phyloP scores from a whole-genome alignment of 2,888 invertebrate species.

The Lasius platythorax region DNA sequence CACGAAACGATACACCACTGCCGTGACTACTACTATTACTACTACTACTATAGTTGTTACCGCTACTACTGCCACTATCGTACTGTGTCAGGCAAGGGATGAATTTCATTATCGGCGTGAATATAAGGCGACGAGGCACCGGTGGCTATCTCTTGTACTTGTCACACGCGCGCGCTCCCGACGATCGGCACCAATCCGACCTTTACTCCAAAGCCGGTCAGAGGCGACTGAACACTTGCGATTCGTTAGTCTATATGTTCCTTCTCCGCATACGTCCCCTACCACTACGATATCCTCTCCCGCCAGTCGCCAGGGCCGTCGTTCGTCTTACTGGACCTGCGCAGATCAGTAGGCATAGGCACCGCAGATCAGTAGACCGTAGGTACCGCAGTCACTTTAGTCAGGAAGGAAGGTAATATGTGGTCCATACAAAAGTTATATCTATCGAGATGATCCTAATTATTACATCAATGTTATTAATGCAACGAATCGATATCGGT shows the following conservation, averaged over 20 bases:
- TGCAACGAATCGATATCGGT: background rate
- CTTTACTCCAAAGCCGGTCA: background rate
- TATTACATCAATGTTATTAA: background rate
- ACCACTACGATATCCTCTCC: background rate
- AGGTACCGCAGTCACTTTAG: background rate
- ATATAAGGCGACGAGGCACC: conserved; percentile 26
- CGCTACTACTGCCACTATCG: conserved; percentile 55
- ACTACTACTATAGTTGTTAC: background rate
- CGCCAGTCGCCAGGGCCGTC: background rate
- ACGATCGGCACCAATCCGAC: background rate
- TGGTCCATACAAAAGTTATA: no score
- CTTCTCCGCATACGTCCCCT: background rate
- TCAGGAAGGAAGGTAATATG: background rate
- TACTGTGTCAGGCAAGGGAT: conserved; percentile 63
- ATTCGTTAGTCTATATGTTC: background rate
- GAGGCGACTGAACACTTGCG: background rate
- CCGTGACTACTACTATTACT: background rate
- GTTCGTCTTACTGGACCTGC: background rate
- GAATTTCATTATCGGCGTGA: conserved; percentile 77
- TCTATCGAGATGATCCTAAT: background rate
- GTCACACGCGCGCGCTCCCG: conserved; percentile 5
- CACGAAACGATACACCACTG: conserved; percentile 36
- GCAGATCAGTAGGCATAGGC: background rate
- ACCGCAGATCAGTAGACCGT: background rate
- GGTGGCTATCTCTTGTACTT: conserved; percentile 62